Evolutionary conservation across 2,113 vertebrate species (phyloP).

Genomic region (Amblyopsis rosae): DNA sequence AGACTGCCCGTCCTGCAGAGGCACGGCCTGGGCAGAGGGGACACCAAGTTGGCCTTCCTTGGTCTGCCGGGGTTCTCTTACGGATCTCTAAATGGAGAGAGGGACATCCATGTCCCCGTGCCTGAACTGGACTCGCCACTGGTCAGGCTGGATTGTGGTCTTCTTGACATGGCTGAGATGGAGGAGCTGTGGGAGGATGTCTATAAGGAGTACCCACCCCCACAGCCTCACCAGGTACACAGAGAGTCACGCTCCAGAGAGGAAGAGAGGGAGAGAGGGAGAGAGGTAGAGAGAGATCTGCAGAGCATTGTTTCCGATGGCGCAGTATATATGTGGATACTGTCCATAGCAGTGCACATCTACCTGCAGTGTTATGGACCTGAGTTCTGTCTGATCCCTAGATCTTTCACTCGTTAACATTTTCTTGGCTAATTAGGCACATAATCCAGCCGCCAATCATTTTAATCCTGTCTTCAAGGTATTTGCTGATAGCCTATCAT

Average conservation of each 20-base stretch:
- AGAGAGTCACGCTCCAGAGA: background rate
- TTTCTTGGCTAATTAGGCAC: slow-evolving; percentile 23
- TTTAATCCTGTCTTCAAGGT: slow-evolving; percentile 20
- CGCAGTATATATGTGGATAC: background rate
- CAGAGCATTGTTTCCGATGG: slow-evolving; percentile 1
- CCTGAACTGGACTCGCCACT: slow-evolving; percentile 70
- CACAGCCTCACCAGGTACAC: slow-evolving; percentile 84
- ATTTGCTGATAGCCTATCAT: slow-evolving; percentile 14
- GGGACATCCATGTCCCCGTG: slow-evolving; percentile 31
- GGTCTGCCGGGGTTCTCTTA: slow-evolving; percentile 39
- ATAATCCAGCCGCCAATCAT: slow-evolving; percentile 45
- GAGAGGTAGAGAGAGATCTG: background rate
- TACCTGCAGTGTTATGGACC: slow-evolving; percentile 20
- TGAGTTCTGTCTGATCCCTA: background rate
- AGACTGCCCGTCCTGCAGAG: slow-evolving; percentile 84
- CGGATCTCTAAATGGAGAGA: slow-evolving; percentile 33
- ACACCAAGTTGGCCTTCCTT: slow-evolving; percentile 54
- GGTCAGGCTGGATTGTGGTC: slow-evolving; percentile 63
- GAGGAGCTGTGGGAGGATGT: slow-evolving; percentile 87
- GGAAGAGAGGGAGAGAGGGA: background rate
- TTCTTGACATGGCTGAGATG: slow-evolving; percentile 78
- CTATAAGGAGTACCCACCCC: slow-evolving; percentile 85
- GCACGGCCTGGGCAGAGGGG: slow-evolving; percentile 58
- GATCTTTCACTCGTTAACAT: slow-evolving; percentile 6
- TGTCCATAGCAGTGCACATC: slow-evolving; percentile 9